Evolutionary conservation across 2,888 invertebrate species (phyloP), one percentile per base, ranked within the genome.

Genomic region (Erebia palarica): DNA sequence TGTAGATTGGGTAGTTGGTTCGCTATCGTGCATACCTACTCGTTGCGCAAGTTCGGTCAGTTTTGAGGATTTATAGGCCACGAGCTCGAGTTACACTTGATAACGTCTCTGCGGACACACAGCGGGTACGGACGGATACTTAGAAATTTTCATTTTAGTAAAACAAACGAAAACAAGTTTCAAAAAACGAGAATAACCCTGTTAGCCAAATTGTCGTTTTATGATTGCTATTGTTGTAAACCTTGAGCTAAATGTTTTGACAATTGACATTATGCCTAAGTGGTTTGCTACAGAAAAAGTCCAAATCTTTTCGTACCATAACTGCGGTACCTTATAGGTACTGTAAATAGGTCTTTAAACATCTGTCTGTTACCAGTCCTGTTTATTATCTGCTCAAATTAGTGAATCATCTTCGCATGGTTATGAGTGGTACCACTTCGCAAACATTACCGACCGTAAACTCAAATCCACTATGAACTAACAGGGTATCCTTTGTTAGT

Each of bases 41-140:
- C 88, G 88, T 91, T 91, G 88, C 89, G 89, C 87, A 90, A 91
- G 85, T 81, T 84, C 80, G 82, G 80, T 82, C 84, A 87, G 84
- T 89, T 87, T 83, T 81, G 82, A 84, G 82, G 88, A 90, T 90
- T 90, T 91, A 90, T 89, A 85, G 84, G 87, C 82, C 86, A 81
- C 82, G 82, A 82, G 84, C 86, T 90, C 84, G 80, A 84, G 86
- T 89, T 89, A 89, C 88, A 85, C 80, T 85, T 90, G 92, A 91
- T 92, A 91, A 90, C 86, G 86, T 83, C 85, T 85, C 79, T 80
- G 78, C 53, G 66, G 65, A 57, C 59, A 79, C 84, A 83, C 82
- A 83, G 82, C 83, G 81, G 79, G 83, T 79, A 83, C 81, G 83
- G 83, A 83, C 81, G 83, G 83, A 85, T 81, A 82, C 76, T 69